These are phyloP conservation scores for Cremastinae sp. DNA, from an alignment of 2,888 invertebrate species.

Conservation along the genomic window DNA sequence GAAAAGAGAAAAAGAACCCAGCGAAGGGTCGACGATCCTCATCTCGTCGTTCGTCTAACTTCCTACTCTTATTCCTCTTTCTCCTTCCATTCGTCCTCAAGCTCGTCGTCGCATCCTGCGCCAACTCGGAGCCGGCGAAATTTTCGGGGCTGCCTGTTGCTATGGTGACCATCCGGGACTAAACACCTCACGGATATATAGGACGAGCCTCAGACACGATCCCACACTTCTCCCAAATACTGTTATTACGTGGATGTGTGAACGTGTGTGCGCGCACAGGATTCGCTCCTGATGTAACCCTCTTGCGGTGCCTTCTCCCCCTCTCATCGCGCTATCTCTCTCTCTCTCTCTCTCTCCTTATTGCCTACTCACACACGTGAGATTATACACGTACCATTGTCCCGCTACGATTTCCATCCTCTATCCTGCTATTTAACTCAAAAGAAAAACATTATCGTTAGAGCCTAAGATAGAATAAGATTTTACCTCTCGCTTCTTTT, in stretches of 20 bases:
- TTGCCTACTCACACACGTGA: no score
- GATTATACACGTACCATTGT: neutral
- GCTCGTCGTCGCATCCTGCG: conserved; percentile 43
- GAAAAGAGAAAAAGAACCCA: no score
- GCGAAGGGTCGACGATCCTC: conserved; percentile 44
- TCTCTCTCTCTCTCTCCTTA: no score
- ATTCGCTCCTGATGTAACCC: no score
- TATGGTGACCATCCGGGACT: conserved; percentile 79
- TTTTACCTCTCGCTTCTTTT: neutral
- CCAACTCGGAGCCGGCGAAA: conserved; percentile 66
- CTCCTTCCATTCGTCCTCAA: conserved; percentile 29
- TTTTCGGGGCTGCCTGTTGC: conserved; percentile 79
- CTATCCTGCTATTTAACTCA: neutral
- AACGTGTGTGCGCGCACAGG: neutral
- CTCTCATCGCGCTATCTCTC: no score
- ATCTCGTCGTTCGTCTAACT: conserved; percentile 29
- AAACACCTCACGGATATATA: conserved; percentile 71
- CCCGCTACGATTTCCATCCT: neutral
- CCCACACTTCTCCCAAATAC: conserved; percentile 68
- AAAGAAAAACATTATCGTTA: conserved; percentile 5
- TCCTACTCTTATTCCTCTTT: conserved; percentile 46
- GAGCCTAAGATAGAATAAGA: conserved; percentile 1
- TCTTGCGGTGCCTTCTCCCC: neutral
- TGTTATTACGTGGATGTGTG: conserved; percentile 59
- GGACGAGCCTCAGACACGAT: conserved; percentile 62